Evolutionary conservation across 2,797 vertebrate genomes (phyloP).

Genomic region (Eidolon dupreanum): DNA sequence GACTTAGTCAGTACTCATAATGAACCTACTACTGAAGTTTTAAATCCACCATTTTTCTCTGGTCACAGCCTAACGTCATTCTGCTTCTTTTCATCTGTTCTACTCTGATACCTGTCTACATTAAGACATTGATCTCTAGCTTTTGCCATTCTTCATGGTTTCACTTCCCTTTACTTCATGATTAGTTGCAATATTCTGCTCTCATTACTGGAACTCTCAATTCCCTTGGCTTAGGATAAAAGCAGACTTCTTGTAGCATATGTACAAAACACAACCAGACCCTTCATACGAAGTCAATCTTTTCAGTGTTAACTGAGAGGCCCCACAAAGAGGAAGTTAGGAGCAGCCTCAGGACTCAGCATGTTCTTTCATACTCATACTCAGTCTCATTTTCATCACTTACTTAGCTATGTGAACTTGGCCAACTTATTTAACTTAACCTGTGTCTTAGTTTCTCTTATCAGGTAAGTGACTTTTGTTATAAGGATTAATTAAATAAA

Average conservation of each 20-base stretch:
- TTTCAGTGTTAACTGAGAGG: background rate
- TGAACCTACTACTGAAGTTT: background rate
- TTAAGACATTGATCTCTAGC: background rate
- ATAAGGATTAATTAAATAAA: background rate
- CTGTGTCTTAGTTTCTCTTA: background rate
- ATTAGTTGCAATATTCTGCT: background rate
- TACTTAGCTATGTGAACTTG: background rate
- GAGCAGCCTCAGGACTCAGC: background rate
- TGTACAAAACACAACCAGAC: background rate
- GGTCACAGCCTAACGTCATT: background rate
- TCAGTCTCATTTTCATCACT: background rate
- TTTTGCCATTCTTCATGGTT: background rate
- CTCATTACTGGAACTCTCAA: background rate
- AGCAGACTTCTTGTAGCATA: background rate
- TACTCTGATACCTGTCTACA: background rate
- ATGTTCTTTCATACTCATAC: too few relatives aligned
- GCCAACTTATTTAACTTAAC: background rate
- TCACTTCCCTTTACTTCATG: background rate
- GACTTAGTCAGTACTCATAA: background rate
- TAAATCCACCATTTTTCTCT: background rate
- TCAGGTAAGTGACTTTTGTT: background rate
- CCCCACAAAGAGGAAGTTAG: background rate
- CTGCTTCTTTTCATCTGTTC: background rate
- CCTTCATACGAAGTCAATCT: background rate
- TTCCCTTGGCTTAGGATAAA: constrained; percentile 30